Evolutionary conservation across 2,888 invertebrate genomes (phyloP), one percentile per base, ranked within the genome.

Genomic region (Caenorhabditis japonica): DNA sequence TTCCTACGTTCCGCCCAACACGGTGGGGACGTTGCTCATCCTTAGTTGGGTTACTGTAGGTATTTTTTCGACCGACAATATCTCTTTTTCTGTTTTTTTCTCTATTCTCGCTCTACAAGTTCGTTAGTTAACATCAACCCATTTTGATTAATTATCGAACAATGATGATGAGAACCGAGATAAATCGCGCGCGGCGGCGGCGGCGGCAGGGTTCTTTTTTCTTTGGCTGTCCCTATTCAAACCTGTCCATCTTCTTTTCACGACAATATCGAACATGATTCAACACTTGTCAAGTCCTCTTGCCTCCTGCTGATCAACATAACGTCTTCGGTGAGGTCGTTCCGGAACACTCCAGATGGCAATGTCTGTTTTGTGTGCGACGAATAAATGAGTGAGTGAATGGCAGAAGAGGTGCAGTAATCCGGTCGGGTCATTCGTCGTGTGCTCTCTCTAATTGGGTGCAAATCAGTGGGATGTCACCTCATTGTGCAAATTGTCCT

Each of bases 391-490:
- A 13, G 17, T 55, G 43, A 23, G 52, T 55, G 55, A 55, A 43
- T 55, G 55, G 33, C 33, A n/a, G 30, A 30, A 10, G 30, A 30
- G 30, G 30, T 5, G 7, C 30, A 33, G 33, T 43, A 55, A 55
- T 55, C 43, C 43, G 33, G 13, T 19, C 27, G 55, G 30, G 43
- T 33, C 41, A 33, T 43, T 21, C 25, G 13, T 17, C 25, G n/a
- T 27, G 39, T 25, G 38, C 43, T 13, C 33, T 25, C 38, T 61
- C 53, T 61, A 61, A 61, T 61, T 61, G 61, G 53, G 61, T 61
- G 61, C 53, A 53, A 61, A 61, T 61, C 61, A 39, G 43, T 43
- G 51, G 33, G 51, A 58, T 25, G 34, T 43, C 39, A 23, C 53
- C 27, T 25, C 39, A 53, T 39, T 39, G 39, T 39, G 27, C 39